Percentiles rank a stretch among this genome's conserved stretches.
Evolutionary conservation across 1,140 invertebrate species (phyloP).

Genomic region (Sinella curviseta): DNA sequence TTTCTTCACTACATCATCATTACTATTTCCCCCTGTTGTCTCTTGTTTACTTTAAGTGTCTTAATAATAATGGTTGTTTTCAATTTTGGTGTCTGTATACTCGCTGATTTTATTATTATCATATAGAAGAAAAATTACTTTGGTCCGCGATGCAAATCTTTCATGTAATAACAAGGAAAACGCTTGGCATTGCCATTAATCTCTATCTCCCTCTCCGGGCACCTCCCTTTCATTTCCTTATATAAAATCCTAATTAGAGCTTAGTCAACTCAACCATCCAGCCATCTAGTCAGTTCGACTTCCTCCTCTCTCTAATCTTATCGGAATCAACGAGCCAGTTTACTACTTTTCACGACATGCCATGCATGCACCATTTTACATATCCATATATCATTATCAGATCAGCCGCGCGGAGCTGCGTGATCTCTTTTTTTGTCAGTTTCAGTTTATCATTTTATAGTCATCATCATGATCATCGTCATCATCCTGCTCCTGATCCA

Average conservation of each 20-base stretch:
- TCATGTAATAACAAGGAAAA: not conserved
- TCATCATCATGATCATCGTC: not conserved
- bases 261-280: not conserved
- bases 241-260: not conserved
- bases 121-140: not conserved
- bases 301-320: not conserved
- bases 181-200: not conserved
- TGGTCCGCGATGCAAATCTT: not conserved
- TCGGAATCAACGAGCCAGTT: constrained; percentile 7
- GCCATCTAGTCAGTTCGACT: not conserved
- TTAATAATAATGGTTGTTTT: no score
- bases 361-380: not conserved
- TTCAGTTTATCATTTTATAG: not conserved
- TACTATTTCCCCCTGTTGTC: no score
- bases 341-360: constrained; percentile 7
- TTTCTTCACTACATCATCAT: no score
- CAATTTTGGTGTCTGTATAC: no score
- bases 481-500: not conserved
- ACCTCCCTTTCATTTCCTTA: not conserved
- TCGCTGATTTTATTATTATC: no score
- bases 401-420: not conserved
- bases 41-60: no score
- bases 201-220: not conserved
- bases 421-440: not conserved
- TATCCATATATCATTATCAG: not conserved